These are phyloP conservation scores for Apotomis betuletana DNA, from an alignment of 2,888 invertebrate genomes.

Conservation along the genomic window DNA sequence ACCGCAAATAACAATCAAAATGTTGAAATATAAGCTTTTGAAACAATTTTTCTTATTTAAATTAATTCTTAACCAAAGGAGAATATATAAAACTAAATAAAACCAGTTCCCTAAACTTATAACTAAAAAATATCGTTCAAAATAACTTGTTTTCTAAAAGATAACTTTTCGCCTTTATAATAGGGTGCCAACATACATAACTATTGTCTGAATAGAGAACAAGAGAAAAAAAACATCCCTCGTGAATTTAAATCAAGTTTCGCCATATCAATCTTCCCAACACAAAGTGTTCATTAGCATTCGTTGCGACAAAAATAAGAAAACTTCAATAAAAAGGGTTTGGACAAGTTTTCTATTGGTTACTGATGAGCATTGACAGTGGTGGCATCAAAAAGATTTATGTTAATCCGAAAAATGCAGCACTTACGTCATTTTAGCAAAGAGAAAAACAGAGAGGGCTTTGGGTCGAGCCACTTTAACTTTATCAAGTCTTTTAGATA, in stretches of 20 bases:
- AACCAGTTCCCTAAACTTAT: too few species aligned
- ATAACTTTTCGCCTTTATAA: too few species aligned
- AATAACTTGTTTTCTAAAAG: too few species aligned
- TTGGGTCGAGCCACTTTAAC: constrained; percentile 19
- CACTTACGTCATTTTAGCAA: not conserved
- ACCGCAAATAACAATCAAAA: too few species aligned
- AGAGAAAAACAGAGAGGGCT: not conserved
- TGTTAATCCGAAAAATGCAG: not conserved
- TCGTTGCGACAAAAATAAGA: constrained; percentile 42
- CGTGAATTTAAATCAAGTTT: not conserved
- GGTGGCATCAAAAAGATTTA: not conserved
- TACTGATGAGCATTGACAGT: constrained; percentile 40
- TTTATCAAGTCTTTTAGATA: constrained; percentile 14
- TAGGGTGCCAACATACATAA: too few species aligned
- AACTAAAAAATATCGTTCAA: too few species aligned
- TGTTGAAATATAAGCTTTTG: too few species aligned
- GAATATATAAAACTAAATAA: too few species aligned
- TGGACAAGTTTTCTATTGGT: constrained; percentile 42
- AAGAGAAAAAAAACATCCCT: not conserved
- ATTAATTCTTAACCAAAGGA: too few species aligned
- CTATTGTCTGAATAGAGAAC: not conserved
- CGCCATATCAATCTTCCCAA: not conserved
- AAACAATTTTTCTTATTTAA: too few species aligned
- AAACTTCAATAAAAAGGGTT: constrained; percentile 39
- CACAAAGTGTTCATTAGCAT: constrained; percentile 42